Base-by-base conservation (phyloP, 2,113 vertebrate genomes). In the Psilopogon haemacephalus region DNA sequence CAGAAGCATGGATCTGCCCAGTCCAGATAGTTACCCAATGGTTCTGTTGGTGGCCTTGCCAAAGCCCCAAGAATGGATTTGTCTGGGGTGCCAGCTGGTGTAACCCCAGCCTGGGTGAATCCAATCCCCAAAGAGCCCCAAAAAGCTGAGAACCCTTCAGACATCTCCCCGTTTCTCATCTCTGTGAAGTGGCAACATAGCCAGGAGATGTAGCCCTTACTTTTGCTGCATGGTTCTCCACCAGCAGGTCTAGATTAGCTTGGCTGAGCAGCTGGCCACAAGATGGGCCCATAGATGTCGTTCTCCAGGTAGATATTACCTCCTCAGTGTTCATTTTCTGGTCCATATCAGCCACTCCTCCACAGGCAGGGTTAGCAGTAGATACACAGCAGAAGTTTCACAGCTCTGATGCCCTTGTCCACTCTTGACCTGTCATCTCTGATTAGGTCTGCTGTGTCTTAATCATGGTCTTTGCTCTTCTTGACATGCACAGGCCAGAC, bases 201-300 rank as follows among this genome's bases (percentile, higher is more conserved):
- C 28, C 18, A 16, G 4, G 12, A 58, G 63, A 8, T 4, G 10
- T 2, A 55, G 33, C 28, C 5, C 0, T 30, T 52, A 11, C 8
- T 91, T 71, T 20, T 59, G 40, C 55, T 12, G 5, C 6, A 1
- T 7, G 26, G 18, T 18, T 62, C 48, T 35, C 28, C 48, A 4
- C 1, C 5, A 5, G 28, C 1, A 1, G 42, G 42, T 17, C 42
- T 44, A 44, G 42, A 44, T 56, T 9, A 14, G 10, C 59, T 35
- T 30, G 16, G 21, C 3, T 10, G 21, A 72, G 62, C 56, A 50
- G 12, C 2, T 54, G 58, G 10, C 33, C 50, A 12, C 0, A 4
- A 42, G 73, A 0, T 33, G 28, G 15, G 9, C 15, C 37, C 46
- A 17, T 1, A 11, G 73, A 20, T 4, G 26, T 23, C 17, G 4